These are phyloP conservation scores for Tragelaphus strepsiceros DNA, from an alignment of 2,113 vertebrate species.

Conservation along the genomic window DNA sequence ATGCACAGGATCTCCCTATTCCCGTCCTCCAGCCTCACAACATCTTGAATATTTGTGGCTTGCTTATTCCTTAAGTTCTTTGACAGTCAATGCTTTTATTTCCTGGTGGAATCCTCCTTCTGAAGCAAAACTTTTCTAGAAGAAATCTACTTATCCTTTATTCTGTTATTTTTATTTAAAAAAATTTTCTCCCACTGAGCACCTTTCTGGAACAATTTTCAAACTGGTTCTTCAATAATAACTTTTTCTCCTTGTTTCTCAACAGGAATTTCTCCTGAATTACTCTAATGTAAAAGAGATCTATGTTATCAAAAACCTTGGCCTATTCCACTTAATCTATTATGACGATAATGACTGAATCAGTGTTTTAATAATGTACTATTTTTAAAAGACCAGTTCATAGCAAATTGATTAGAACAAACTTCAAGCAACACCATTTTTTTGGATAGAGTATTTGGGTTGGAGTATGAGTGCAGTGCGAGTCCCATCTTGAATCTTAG, in stretches of 20 bases:
- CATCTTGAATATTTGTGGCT: neutral
- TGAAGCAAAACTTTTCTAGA: neutral
- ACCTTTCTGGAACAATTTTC: neutral
- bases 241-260: neutral
- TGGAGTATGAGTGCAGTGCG: neutral
- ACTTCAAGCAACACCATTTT: neutral
- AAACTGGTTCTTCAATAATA: neutral
- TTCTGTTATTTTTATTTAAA: conserved; percentile 22
- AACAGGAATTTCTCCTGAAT: neutral
- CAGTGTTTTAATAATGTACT: neutral
- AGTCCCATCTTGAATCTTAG: neutral
- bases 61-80: neutral
- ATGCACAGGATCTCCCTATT: neutral
- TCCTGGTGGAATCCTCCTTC: neutral
- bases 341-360: neutral
- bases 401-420: neutral
- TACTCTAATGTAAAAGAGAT: neutral
- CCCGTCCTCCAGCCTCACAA: neutral
- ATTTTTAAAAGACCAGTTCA: neutral
- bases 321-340: neutral
- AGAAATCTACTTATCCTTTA: neutral
- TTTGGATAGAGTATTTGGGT: neutral
- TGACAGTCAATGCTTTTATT: neutral
- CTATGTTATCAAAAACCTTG: neutral
- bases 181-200: neutral